A percentile compares a stretch with the other conserved stretches of the same genome.
These are phyloP conservation scores for Pampusana beccarii DNA, from an alignment of 2,113 vertebrate species.

Conservation along the genomic window DNA sequence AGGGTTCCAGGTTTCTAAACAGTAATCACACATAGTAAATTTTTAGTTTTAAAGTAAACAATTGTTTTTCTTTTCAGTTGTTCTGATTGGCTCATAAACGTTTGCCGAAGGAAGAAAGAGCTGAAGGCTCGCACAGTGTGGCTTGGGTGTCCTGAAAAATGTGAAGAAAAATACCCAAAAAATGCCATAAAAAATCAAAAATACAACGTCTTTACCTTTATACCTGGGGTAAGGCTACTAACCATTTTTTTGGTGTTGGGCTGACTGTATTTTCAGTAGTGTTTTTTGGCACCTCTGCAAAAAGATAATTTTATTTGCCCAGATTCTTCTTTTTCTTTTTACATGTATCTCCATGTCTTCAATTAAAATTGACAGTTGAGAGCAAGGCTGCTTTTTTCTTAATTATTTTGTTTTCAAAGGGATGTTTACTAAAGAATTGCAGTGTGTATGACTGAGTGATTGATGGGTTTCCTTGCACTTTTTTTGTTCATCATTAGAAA, in stretches of 20 bases:
- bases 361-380: background rate
- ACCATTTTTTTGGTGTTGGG: background rate
- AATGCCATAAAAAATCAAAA: conserved; percentile 98
- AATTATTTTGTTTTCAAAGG: background rate
- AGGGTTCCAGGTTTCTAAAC: background rate
- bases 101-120: conserved; percentile 89
- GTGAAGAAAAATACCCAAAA: conserved; percentile 94
- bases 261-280: background rate
- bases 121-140: conserved; percentile 93
- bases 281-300: background rate
- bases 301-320: background rate
- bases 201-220: conserved; percentile 96
- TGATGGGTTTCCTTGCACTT: background rate
- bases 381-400: background rate
- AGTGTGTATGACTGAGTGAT: background rate
- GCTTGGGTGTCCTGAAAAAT: conserved; percentile 96
- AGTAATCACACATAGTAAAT: background rate
- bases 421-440: background rate
- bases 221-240: conserved; percentile 90
- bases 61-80: conserved; percentile 79
- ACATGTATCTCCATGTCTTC: background rate
- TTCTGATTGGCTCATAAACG: conserved; percentile 87
- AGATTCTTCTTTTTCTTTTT: background rate
- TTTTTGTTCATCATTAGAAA: background rate
- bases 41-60: background rate